Evolutionary conservation across 2,797 vertebrate species (phyloP).

Genomic region (Toxotes lorentzi): DNA sequence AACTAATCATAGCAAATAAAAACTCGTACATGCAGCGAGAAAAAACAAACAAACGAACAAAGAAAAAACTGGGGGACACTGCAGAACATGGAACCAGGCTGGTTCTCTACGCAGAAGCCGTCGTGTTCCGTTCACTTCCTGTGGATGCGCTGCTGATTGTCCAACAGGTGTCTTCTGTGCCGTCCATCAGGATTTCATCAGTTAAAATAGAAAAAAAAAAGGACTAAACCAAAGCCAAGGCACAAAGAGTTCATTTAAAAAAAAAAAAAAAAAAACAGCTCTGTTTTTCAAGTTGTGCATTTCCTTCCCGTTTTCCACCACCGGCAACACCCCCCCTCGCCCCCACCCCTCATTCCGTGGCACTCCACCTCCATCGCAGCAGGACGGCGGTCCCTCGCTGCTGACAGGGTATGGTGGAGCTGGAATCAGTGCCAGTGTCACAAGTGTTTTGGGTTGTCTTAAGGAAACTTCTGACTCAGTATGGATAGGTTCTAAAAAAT

Average conservation of each 20-base stretch:
- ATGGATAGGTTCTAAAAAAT: slow-evolving; percentile 42
- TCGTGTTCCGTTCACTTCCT: slow-evolving; percentile 1
- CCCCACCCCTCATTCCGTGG: too few relatives aligned
- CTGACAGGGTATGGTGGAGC: background rate
- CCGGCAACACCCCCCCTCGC: slow-evolving; percentile 5
- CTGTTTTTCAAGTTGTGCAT: slow-evolving; percentile 52
- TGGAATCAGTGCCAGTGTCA: slow-evolving; percentile 3
- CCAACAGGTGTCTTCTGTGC: slow-evolving; percentile 52
- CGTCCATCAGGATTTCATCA: slow-evolving; percentile 47
- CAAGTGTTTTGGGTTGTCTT: slow-evolving; percentile 24
- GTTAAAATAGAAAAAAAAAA: slow-evolving; percentile 6
- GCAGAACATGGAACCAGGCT: background rate
- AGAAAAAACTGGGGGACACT: too few relatives aligned
- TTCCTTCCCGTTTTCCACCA: background rate
- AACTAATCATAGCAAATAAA: slow-evolving; percentile 54
- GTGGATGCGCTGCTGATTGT: slow-evolving; percentile 71
- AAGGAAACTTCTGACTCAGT: slow-evolving; percentile 24
- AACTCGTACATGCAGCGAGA: slow-evolving; percentile 37
- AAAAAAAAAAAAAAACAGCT: slow-evolving; percentile 10
- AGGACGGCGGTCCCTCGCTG: background rate
- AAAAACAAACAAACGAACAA: too few relatives aligned
- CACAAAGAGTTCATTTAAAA: slow-evolving; percentile 45
- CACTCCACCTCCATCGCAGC: background rate
- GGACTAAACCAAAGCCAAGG: slow-evolving; percentile 47
- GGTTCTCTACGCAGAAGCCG: slow-evolving; percentile 7